These are phyloP conservation scores for Australoheros scitulus DNA, from an alignment of 2,113 vertebrate genomes.

Conservation along the genomic window DNA sequence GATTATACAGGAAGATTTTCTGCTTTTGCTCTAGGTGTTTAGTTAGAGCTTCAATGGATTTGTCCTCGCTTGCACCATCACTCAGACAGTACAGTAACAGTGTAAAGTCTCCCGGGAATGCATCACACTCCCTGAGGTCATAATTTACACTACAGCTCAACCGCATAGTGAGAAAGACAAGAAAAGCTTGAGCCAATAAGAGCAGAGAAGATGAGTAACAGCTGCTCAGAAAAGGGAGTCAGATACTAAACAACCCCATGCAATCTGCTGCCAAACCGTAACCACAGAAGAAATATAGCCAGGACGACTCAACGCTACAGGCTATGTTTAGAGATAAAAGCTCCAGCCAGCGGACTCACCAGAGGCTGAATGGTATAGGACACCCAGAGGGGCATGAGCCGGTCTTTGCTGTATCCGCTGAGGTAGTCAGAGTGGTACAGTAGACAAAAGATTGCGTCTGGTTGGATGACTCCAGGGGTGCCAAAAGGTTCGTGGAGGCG, in stretches of 20 bases:
- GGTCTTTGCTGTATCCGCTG: slow-evolving; percentile 77
- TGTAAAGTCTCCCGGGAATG: slow-evolving; percentile 19
- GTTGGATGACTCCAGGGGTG: slow-evolving; percentile 69
- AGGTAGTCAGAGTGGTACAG: slow-evolving; percentile 74
- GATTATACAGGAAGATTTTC: neutral
- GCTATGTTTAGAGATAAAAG: slow-evolving; percentile 58
- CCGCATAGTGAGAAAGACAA: slow-evolving; percentile 58
- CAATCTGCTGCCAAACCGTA: slow-evolving; percentile 27
- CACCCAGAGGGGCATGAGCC: slow-evolving; percentile 81
- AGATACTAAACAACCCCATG: slow-evolving; percentile 28
- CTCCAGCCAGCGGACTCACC: slow-evolving; percentile 65
- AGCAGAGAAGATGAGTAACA: slow-evolving; percentile 56
- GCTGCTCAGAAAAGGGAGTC: slow-evolving; percentile 18
- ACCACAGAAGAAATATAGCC: slow-evolving; percentile 39
- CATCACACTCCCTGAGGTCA: slow-evolving; percentile 29
- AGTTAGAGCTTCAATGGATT: neutral
- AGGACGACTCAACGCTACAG: neutral
- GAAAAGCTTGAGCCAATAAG: slow-evolving; percentile 30
- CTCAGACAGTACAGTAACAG: slow-evolving; percentile 25
- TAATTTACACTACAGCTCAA: slow-evolving; percentile 58
- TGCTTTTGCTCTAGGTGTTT: slow-evolving; percentile 22
- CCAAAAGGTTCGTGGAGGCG: slow-evolving; percentile 78
- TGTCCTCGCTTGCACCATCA: slow-evolving; percentile 11
- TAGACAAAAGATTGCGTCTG: slow-evolving; percentile 68
- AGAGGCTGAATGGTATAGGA: slow-evolving; percentile 72